These are phyloP conservation scores for Basileuterus tristriatus DNA, from an alignment of 2,797 vertebrate genomes.

Conservation along the genomic window DNA sequence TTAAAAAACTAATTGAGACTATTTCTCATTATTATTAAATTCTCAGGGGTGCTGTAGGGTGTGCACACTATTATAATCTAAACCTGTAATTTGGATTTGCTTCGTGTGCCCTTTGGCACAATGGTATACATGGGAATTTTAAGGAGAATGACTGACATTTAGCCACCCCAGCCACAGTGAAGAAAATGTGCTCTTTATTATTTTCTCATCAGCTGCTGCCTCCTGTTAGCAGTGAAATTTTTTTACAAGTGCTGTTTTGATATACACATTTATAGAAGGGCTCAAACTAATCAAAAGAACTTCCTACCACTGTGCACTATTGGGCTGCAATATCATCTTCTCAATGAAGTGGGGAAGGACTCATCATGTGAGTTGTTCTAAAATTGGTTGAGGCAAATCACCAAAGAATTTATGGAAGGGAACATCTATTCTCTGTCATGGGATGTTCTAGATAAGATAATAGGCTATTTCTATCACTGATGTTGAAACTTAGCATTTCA, in stretches of 20 bases:
- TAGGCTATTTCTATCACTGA: neutral
- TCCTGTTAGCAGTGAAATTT: neutral
- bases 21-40: conserved; percentile 42
- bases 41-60: neutral
- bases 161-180: neutral
- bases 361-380: neutral
- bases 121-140: neutral
- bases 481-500: neutral
- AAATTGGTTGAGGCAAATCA: conserved; percentile 3
- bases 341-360: neutral
- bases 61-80: neutral
- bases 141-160: neutral
- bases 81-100: neutral
- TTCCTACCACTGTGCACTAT: neutral
- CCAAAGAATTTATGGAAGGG: neutral
- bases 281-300: neutral
- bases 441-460: neutral
- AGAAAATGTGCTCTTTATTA: neutral
- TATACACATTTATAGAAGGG: neutral
- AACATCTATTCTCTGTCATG: neutral
- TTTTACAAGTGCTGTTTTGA: neutral
- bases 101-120: neutral
- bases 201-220: conserved; percentile 14
- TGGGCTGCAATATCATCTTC: neutral
- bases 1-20: conserved; percentile 30